Evolutionary conservation across 2,797 vertebrate species (phyloP), one percentile per base, ranked within the genome.

Genomic region (Pseudocheirus occidentalis): DNA sequence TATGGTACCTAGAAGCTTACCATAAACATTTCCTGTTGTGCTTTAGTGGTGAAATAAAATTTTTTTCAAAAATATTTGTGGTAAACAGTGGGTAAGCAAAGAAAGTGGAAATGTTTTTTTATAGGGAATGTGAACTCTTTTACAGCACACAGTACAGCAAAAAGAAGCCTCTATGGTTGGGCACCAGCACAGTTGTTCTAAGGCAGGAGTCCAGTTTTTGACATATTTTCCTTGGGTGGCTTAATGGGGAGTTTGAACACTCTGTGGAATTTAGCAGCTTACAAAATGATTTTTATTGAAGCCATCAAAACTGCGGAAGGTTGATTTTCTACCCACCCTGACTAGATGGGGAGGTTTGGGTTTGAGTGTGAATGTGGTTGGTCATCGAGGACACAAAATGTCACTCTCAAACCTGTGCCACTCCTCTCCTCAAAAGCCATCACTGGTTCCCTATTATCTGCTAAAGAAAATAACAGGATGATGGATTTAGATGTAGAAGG

Each of bases 41-140:
- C 97, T 97, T 97, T 97, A 97, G 94, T 53, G 94, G 96, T 95
- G 91, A 93, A 96, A 97, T 96, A 81, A 96, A 97, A 96, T 95
- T 97, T 95, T 95, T 97, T 62, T 21, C n/a, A 96, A 97, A 96
- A 97, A 96, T 95, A 97, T 95, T 95, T 97, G 96, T 95, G 91
- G 95, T 96, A 92, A 96, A 58, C 90, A 92, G 92, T 97, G 95
- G 95, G 94, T 95, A 95, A 96, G 94, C 94, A 98, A 97, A 97
- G 87, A 96, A 97, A 98, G 92, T 92, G 95, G 97, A 98, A 98
- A 98, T 96, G 96, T 92, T 98, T 98, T 98, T 98, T 98, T 97
- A 96, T 90, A 31, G 95, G 92, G 91, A 98, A 94, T 97, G 97
- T 96, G 97, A 98, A 98, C 96, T 97, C 53, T 97, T 98, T 98